phyloP scores from a whole-genome alignment of 2,797 vertebrate genomes.

The Cyprinella venusta region DNA sequence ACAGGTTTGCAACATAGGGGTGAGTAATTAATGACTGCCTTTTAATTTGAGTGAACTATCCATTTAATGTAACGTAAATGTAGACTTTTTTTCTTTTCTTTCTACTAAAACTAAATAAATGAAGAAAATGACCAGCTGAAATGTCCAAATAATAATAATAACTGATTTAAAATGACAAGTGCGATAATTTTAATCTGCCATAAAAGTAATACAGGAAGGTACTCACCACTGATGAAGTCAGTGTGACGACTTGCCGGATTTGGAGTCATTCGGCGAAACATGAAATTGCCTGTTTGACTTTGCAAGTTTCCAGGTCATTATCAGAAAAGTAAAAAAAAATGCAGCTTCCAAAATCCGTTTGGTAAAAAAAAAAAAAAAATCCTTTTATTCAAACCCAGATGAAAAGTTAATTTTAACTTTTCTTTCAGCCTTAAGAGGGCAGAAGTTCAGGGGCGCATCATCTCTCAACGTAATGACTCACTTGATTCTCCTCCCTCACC shows the following conservation, averaged over 20 bases:
- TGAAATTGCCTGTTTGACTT: not conserved
- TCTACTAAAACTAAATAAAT: not conserved
- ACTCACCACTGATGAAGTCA: slow-evolving; percentile 40
- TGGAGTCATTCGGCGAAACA: not conserved
- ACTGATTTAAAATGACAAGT: not conserved
- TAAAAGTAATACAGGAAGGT: not conserved
- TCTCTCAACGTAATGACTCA: not conserved
- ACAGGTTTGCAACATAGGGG: too few species aligned
- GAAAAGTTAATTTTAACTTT: not conserved
- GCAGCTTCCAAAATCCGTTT: not conserved
- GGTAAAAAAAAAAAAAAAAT: not conserved
- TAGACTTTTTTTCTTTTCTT: not conserved
- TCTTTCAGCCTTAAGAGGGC: slow-evolving; percentile 1
- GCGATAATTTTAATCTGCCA: not conserved
- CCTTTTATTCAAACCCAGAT: slow-evolving; percentile 17
- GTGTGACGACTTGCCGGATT: not conserved
- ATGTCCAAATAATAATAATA: too few species aligned
- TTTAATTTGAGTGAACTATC: too few species aligned
- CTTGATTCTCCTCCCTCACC: slow-evolving; percentile 65
- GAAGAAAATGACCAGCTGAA: not conserved
- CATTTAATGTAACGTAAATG: not conserved
- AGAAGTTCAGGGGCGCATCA: not conserved
- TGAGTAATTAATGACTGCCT: too few species aligned
- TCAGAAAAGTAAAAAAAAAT: slow-evolving; percentile 1
- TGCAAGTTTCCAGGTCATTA: not conserved